phyloP scores from a whole-genome alignment of 2,113 vertebrate genomes.

The Asarcornis scutulata region DNA sequence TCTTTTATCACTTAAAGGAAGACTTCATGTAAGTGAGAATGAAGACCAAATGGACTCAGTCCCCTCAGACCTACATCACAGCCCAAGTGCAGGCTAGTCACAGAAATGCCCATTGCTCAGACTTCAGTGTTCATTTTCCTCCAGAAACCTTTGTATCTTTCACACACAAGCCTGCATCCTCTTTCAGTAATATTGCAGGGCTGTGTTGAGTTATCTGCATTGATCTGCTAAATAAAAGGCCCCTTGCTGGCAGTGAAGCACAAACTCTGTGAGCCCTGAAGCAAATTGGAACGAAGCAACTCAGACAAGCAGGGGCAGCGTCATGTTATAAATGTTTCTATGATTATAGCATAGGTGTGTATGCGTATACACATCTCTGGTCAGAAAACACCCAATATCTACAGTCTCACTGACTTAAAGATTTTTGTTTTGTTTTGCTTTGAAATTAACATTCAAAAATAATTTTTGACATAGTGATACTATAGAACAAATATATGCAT shows the following conservation, averaged over 20 bases:
- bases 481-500: background rate
- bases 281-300: background rate
- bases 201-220: constrained; percentile 21
- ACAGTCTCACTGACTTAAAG: background rate
- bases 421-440: background rate
- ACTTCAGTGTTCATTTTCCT: background rate
- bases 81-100: background rate
- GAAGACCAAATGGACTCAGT: background rate
- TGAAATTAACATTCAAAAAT: background rate
- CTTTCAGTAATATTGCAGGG: constrained; percentile 9
- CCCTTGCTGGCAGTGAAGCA: background rate
- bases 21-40: background rate
- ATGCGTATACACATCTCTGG: background rate
- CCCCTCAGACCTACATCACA: background rate
- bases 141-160: constrained; percentile 1
- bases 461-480: background rate
- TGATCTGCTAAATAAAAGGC: constrained; percentile 52
- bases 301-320: background rate
- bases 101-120: background rate
- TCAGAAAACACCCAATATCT: background rate
- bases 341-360: background rate
- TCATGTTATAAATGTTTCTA: background rate
- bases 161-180: background rate
- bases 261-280: background rate
- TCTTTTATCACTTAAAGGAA: background rate